A percentile compares a stretch with the other conserved stretches of the same genome.
These are phyloP conservation scores for Zosterops pallidus DNA, from an alignment of 2,113 vertebrate genomes.

Conservation along the genomic window DNA sequence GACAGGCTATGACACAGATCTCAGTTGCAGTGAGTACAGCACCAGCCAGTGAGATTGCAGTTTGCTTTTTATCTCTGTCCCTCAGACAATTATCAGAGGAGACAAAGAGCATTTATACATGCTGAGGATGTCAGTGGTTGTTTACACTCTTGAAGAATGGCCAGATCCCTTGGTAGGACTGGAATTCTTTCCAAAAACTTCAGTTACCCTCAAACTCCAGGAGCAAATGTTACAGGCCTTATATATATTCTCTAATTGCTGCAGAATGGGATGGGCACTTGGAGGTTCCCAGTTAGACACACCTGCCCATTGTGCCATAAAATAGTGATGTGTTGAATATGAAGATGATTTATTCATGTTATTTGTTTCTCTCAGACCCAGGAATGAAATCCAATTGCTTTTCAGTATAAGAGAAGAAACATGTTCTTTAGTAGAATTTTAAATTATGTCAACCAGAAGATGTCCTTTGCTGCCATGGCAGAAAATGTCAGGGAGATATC, in stretches of 20 bases:
- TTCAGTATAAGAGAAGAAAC: conserved; percentile 15
- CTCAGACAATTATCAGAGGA: neutral
- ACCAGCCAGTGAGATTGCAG: neutral
- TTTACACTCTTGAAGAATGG: neutral
- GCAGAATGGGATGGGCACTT: neutral
- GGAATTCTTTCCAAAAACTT: neutral
- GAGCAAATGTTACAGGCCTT: neutral
- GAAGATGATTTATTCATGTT: neutral
- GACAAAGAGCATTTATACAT: neutral
- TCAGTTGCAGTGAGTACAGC: neutral
- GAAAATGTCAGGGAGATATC: conserved; percentile 45
- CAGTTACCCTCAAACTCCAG: neutral
- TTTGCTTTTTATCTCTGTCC: neutral
- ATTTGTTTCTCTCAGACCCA: neutral
- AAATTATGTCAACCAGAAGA: conserved; percentile 47
- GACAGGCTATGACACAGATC: neutral
- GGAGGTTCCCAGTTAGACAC: neutral
- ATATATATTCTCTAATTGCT: neutral
- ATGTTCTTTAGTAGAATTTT: conserved; percentile 37
- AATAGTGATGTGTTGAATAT: conserved; percentile 13
- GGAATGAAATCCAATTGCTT: neutral
- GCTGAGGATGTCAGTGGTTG: neutral
- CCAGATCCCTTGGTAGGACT: neutral
- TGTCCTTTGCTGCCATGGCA: conserved; percentile 51
- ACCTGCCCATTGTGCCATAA: neutral